A percentile compares a stretch with the other conserved stretches of the same genome.
Evolutionary conservation across 2,113 vertebrate genomes (phyloP).

Genomic region (Notiomystis cincta): DNA sequence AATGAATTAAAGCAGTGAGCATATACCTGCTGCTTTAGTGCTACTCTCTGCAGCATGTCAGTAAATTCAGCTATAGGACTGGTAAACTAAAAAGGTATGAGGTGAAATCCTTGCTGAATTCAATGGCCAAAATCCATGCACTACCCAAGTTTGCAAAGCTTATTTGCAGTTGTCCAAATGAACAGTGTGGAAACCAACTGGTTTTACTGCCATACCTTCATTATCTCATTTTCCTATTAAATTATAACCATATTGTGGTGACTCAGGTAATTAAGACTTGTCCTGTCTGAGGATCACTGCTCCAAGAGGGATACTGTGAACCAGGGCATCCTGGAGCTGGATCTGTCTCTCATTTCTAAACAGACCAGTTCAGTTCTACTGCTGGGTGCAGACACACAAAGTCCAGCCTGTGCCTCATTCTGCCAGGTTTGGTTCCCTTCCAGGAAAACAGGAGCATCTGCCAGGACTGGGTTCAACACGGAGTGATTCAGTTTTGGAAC

Average conservation of each 20-base stretch:
- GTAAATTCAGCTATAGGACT: background rate
- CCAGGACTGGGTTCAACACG: background rate
- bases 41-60: background rate
- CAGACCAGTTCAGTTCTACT: background rate
- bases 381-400: background rate
- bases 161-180: background rate
- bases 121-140: background rate
- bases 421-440: constrained; percentile 25
- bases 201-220: background rate
- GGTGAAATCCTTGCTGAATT: background rate
- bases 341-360: background rate
- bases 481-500: constrained; percentile 31
- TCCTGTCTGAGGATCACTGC: background rate
- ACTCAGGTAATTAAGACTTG: background rate
- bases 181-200: background rate
- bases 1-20: background rate
- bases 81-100: background rate
- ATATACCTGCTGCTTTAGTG: background rate
- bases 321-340: background rate
- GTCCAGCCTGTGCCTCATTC: constrained; percentile 34
- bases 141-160: background rate
- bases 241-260: background rate
- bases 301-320: background rate
- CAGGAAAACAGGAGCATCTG: constrained; percentile 36
- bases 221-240: background rate